Evolutionary conservation across 2,797 vertebrate species (phyloP), one percentile per base, ranked within the genome.

Genomic region (Acanthornis magna): DNA sequence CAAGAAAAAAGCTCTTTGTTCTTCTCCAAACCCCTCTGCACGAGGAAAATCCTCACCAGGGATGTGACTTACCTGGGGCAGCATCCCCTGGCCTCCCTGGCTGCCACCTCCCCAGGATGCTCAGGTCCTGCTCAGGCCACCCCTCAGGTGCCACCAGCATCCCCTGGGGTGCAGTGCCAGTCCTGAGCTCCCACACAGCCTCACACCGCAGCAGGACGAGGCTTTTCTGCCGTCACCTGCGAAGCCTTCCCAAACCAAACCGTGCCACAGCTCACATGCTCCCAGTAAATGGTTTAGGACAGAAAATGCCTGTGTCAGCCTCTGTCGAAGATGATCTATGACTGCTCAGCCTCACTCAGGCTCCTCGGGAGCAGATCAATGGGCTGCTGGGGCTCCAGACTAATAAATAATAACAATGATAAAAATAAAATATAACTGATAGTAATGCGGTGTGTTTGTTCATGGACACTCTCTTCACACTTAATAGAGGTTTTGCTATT

Each of bases 321-420:
- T 78, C 57, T 21, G 83, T 32, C 5, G 0, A 83, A 85, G 86
- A 61, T 79, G 80, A 92, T 77, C 62, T 92, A 61, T 0, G 5
- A 6, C 74, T 45, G 5, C 48, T 70, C 81, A 54, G 65, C 32
- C 71, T 91, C 74, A 20, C 74, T 60, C 67, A 67, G 82, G 90
- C 90, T 87, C 29, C 81, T 93, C 7, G 0, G 73, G 85, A 80
- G 45, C 47, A 54, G 79, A 94, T 90, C 75, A 25, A 65, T 91
- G 87, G 76, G 36, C 70, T 66, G 1, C 75, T 16, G 60, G 67
- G 73, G 65, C 91, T 92, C 81, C 85, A 94, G 78, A 29, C 92
- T 66, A 85, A 85, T 94, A 95, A 95, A 94, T 86, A 93, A 88
- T 50, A 94, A 51, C 81, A 68, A 40, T 16, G 42, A 65, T 92